Conservation (phyloP, 1,140 invertebrate genomes). For the Brachionus koreanus region DNA sequence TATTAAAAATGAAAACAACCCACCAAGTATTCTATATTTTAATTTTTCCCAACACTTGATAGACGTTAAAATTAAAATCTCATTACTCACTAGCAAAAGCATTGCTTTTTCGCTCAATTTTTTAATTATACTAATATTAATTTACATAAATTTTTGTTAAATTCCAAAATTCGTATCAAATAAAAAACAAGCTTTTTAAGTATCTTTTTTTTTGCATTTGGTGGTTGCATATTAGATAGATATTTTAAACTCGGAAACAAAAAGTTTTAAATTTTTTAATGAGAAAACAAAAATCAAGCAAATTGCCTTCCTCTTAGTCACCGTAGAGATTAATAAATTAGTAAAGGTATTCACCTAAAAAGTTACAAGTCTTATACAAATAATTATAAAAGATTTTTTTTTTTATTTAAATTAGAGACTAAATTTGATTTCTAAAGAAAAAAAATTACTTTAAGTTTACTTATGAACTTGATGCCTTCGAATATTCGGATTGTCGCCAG, state of each 20-base stretch:
- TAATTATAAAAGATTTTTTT: not conserved
- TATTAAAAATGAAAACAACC: not conserved
- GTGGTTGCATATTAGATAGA: not conserved
- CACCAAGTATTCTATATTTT: not conserved
- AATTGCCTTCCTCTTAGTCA: conserved; percentile 1
- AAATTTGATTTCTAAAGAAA: not conserved
- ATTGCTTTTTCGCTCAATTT: not conserved
- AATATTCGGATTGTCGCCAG: no score
- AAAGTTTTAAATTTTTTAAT: not conserved
- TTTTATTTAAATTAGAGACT: not conserved
- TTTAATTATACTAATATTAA: conserved; percentile 37
- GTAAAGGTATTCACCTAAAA: not conserved
- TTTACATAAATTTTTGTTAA: conserved; percentile 4
- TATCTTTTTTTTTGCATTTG: not conserved
- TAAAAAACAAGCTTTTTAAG: not conserved
- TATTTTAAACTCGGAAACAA: not conserved
- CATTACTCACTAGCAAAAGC: not conserved
- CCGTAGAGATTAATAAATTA: not conserved
- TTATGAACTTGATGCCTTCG: not conserved
- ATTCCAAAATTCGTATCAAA: not conserved
- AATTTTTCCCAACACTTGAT: not conserved
- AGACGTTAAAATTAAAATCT: conserved; percentile 1
- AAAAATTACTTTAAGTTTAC: not conserved
- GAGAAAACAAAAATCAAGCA: not conserved
- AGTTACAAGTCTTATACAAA: not conserved